Percentiles rank a stretch among this genome's conserved stretches.
Conservation (phyloP, 2,797 vertebrate species). For the Acipenser ruthenus region DNA sequence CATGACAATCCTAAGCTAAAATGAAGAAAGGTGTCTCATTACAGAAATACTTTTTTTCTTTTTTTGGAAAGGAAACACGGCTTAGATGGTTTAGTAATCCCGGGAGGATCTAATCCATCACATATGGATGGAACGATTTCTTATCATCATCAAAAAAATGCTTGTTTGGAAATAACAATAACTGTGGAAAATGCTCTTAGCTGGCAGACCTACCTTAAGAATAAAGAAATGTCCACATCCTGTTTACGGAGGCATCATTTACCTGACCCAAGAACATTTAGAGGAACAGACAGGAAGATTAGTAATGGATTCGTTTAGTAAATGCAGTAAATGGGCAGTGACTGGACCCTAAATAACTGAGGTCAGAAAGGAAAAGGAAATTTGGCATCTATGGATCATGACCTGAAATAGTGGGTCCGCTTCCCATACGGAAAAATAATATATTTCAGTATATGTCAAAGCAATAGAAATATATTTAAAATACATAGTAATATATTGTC, state of each 20-base stretch:
- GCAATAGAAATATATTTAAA: no score
- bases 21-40: no score
- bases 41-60: no score
- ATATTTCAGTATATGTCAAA: no score
- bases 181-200: constrained; percentile 51
- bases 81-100: constrained; percentile 43
- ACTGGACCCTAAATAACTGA: constrained; percentile 49
- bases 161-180: constrained; percentile 63
- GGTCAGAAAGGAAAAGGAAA: constrained; percentile 44
- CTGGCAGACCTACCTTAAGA: constrained; percentile 53
- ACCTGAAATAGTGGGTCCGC: constrained; percentile 37
- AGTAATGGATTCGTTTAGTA: constrained; percentile 47
- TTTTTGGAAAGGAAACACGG: constrained; percentile 51
- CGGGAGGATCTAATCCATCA: constrained; percentile 49
- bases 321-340: constrained; percentile 35
- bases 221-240: constrained; percentile 49
- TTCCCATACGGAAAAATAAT: constrained; percentile 23
- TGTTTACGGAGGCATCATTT: constrained; percentile 57
- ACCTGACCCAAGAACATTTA: constrained; percentile 14
- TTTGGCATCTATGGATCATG: constrained; percentile 33
- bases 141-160: constrained; percentile 63
- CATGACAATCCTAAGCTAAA: no score
- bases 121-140: constrained; percentile 57
- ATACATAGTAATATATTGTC: no score
- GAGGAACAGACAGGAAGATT: constrained; percentile 40